These are phyloP conservation scores for Lepilemur ruficaudatus DNA, from an alignment of 2,797 vertebrate genomes.

Conservation along the genomic window DNA sequence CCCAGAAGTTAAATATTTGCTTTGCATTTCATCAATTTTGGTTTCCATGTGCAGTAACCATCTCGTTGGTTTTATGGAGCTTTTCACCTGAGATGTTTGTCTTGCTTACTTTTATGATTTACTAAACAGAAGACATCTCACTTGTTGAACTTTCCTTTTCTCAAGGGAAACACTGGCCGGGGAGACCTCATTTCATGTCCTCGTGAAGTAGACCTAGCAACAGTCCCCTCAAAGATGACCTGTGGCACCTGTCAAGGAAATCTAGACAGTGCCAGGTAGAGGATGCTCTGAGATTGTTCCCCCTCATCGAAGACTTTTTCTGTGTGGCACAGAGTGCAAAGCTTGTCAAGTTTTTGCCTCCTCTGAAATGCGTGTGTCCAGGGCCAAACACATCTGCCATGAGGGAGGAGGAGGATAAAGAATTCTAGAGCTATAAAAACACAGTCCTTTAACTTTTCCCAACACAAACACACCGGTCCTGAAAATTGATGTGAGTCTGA, in stretches of 20 bases:
- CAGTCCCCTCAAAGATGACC: not conserved
- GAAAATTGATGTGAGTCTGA: fast-evolving
- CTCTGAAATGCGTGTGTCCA: not conserved
- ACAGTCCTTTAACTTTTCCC: not conserved
- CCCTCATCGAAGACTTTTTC: not conserved
- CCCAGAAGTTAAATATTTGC: not conserved
- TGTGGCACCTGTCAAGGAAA: not conserved
- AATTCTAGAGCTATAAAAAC: not conserved
- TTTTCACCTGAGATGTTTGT: not conserved
- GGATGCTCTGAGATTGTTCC: not conserved
- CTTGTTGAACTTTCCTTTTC: not conserved
- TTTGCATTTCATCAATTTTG: not conserved
- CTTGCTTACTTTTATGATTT: not conserved
- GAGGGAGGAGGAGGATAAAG: not conserved
- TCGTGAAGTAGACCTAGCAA: not conserved
- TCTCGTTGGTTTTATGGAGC: not conserved
- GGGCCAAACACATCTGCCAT: not conserved
- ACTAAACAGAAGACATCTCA: not conserved
- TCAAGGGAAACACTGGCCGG: not conserved
- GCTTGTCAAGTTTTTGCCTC: not conserved
- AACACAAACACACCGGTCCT: not conserved
- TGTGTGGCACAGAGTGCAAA: not conserved
- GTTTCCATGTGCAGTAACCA: not conserved
- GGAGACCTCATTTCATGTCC: not conserved
- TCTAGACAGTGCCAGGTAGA: not conserved